These are phyloP conservation scores for Merluccius polli DNA, from an alignment of 2,797 vertebrate species.

Conservation along the genomic window DNA sequence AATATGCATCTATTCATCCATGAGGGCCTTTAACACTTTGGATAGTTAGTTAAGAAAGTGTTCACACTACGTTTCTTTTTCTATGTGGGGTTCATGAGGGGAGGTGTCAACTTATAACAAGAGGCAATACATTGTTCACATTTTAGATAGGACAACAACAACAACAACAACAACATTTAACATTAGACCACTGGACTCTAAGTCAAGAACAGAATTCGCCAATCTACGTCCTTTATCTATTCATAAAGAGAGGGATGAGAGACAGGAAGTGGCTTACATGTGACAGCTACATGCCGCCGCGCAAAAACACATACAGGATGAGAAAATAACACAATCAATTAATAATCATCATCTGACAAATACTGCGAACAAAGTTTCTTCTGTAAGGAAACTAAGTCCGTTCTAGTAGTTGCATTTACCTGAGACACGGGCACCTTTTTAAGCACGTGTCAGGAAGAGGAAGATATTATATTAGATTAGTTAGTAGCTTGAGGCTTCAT, in stretches of 20 bases:
- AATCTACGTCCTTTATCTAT: neutral
- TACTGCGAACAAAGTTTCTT: neutral
- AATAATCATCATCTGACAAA: neutral
- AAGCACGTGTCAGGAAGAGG: neutral
- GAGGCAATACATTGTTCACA: too few relatives aligned
- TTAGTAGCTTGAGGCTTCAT: neutral
- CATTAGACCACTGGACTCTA: neutral
- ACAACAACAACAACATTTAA: neutral
- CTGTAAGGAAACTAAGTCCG: neutral
- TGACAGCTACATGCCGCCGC: constrained; percentile 54
- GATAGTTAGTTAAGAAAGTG: neutral
- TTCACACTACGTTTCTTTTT: neutral
- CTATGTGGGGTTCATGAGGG: neutral
- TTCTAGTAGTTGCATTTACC: constrained; percentile 1
- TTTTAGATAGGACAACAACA: neutral
- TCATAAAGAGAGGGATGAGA: constrained; percentile 8
- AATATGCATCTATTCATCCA: neutral
- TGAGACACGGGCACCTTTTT: neutral
- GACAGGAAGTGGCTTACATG: constrained; percentile 56
- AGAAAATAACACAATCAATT: neutral
- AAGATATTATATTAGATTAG: neutral
- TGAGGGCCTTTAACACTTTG: neutral
- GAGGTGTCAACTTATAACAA: too few relatives aligned
- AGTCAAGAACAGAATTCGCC: too few relatives aligned
- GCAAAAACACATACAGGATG: constrained; percentile 9